Percentiles rank a stretch among this genome's conserved stretches.
Conservation (phyloP, 2,888 invertebrate genomes). For the Tipula helvola region DNA sequence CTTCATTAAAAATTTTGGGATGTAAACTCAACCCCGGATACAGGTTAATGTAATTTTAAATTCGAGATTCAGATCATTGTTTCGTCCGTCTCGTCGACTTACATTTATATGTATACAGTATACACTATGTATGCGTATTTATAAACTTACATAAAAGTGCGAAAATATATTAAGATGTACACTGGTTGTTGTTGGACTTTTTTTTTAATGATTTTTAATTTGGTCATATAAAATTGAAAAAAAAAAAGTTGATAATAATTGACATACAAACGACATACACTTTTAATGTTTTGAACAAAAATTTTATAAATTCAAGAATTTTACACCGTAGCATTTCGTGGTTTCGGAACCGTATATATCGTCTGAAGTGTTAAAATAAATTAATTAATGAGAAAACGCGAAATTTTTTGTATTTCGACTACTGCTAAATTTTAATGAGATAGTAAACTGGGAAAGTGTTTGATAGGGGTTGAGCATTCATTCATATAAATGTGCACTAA, state of each 20-base stretch:
- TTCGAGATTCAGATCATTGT: neutral
- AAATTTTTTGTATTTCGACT: neutral
- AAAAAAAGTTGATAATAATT: neutral
- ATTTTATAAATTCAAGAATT: neutral
- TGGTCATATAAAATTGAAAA: neutral
- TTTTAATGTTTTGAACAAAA: neutral
- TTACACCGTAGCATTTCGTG: too few species aligned
- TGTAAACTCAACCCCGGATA: neutral
- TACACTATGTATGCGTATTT: neutral
- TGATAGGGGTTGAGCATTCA: neutral
- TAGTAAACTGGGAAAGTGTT: neutral
- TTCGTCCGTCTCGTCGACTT: neutral
- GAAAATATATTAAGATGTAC: neutral
- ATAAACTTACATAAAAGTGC: neutral
- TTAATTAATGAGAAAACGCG: too few species aligned
- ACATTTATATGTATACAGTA: too few species aligned
- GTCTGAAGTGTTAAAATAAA: too few species aligned
- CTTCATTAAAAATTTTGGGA: neutral
- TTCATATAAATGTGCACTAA: neutral
- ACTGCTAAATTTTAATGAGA: neutral
- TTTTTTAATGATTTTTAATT: neutral
- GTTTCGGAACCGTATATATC: too few species aligned
- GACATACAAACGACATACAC: neutral
- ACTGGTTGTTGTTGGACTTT: neutral
- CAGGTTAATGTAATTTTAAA: neutral